Conservation (phyloP, 2,797 vertebrate genomes). For the Pyrocephalus nanus region DNA sequence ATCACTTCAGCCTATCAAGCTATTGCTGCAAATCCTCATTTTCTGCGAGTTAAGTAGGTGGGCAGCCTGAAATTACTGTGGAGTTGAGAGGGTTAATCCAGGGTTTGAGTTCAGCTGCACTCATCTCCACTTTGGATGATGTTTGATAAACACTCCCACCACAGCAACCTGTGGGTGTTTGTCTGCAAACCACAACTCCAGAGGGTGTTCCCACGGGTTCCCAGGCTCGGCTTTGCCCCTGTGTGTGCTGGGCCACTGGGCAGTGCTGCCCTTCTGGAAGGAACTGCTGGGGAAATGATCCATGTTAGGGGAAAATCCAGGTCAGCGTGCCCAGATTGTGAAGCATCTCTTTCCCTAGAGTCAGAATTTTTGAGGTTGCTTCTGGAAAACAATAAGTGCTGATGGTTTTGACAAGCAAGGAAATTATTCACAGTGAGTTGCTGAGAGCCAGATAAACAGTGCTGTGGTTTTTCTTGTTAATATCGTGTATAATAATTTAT, state of each 20-base stretch:
- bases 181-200: background rate
- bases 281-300: background rate
- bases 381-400: background rate
- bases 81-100: background rate
- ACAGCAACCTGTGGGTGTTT: background rate
- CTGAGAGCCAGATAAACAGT: background rate
- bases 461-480: background rate
- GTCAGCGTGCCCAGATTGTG: no score
- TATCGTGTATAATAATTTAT: background rate
- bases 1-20: background rate
- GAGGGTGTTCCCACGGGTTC: background rate
- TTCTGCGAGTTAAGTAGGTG: rapidly evolving
- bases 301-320: background rate
- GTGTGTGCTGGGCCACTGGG: background rate
- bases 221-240: background rate
- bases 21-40: background rate
- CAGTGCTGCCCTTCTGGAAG: rapidly evolving
- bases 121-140: background rate
- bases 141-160: background rate
- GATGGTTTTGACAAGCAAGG: background rate
- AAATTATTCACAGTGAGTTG: background rate
- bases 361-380: background rate
- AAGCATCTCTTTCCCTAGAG: background rate
- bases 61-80: background rate
- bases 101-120: background rate